Evolutionary conservation across 2,797 vertebrate species (phyloP).

Genomic region (Poecilia picta): DNA sequence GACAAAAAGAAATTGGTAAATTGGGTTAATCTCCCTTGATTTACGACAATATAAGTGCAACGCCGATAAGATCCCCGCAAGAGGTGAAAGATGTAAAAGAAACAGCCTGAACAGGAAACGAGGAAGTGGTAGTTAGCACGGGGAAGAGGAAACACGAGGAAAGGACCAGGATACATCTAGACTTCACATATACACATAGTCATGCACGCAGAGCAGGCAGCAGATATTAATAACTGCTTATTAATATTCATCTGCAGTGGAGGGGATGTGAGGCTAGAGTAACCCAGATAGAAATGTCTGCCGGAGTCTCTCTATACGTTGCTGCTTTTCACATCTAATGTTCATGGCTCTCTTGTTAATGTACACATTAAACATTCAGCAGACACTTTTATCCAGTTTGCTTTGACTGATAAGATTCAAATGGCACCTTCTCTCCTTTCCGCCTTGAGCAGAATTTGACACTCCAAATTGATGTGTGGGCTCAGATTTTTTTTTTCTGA

Average conservation of each 20-base stretch:
- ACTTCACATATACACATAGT: slow-evolving; percentile 51
- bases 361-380: slow-evolving; percentile 11
- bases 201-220: slow-evolving; percentile 61
- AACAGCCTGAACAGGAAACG: background rate
- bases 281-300: slow-evolving; percentile 76
- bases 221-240: slow-evolving; percentile 82
- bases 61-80: slow-evolving; percentile 6
- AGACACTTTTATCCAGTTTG: slow-evolving; percentile 16
- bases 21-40: slow-evolving; percentile 27
- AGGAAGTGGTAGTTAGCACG: slow-evolving; percentile 16
- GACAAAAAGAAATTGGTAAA: slow-evolving; percentile 27
- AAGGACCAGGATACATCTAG: slow-evolving; percentile 23
- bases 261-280: slow-evolving; percentile 74
- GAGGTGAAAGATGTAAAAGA: slow-evolving; percentile 19
- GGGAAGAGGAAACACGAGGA: slow-evolving; percentile 31
- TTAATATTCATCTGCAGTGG: slow-evolving; percentile 81
- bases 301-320: slow-evolving; percentile 53
- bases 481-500: slow-evolving; percentile 5
- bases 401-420: background rate
- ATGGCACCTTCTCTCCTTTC: background rate
- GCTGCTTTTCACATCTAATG: slow-evolving; percentile 28
- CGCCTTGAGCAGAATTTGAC: background rate
- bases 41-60: slow-evolving; percentile 19
- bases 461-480: background rate
- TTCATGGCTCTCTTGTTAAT: slow-evolving; percentile 10